Conservation (phyloP, 2,888 invertebrate genomes). For the Neuroscelio doddi region DNA sequence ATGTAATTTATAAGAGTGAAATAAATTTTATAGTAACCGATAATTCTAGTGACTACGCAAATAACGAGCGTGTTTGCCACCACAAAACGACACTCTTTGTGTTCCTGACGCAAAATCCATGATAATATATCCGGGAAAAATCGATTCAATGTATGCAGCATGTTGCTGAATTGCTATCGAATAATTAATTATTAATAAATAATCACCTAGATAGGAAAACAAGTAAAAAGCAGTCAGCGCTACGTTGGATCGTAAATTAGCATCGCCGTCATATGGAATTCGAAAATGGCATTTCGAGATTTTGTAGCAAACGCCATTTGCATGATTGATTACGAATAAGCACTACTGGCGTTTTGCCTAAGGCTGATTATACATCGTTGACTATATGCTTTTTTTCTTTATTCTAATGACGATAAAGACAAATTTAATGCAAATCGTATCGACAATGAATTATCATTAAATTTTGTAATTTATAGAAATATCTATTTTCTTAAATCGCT, state of each 20-base stretch:
- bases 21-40: too few species aligned
- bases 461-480: too few species aligned
- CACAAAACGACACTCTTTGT: neutral
- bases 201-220: conserved; percentile 17
- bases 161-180: conserved; percentile 13
- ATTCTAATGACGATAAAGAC: neutral
- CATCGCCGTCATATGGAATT: conserved; percentile 64
- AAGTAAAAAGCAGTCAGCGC: conserved; percentile 28
- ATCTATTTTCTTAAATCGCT: too few species aligned
- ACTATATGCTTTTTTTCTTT: conserved; percentile 1
- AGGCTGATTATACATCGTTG: conserved; percentile 14
- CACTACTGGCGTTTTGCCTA: conserved; percentile 31
- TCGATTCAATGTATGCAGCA: too few species aligned
- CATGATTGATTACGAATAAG: conserved; percentile 66
- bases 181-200: conserved; percentile 46
- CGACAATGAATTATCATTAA: too few species aligned
- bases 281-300: conserved; percentile 62
- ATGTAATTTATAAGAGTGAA: too few species aligned
- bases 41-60: too few species aligned
- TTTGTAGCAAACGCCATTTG: conserved; percentile 63
- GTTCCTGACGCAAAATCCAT: too few species aligned
- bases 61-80: conserved; percentile 11
- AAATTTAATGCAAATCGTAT: conserved; percentile 2
- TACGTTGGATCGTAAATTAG: conserved; percentile 55
- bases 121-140: too few species aligned